These are phyloP conservation scores for Drosophila robusta DNA, from an alignment of 2,888 invertebrate genomes.

Conservation along the genomic window DNA sequence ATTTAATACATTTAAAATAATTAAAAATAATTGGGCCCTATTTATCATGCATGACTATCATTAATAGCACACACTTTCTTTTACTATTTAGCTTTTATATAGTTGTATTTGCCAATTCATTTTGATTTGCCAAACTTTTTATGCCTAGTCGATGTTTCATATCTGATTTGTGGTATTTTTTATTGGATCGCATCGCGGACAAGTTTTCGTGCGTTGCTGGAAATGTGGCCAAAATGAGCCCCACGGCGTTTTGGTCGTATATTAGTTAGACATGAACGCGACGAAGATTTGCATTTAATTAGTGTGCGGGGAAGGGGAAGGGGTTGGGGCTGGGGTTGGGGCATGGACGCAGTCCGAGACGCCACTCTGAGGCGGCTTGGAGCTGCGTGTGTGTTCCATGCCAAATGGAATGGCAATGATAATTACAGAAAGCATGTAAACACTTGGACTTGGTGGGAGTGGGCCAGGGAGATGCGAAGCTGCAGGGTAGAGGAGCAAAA, in stretches of 20 bases:
- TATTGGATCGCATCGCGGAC: slow-evolving; percentile 43
- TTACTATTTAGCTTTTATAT: no score
- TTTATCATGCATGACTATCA: no score
- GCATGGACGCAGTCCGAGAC: slow-evolving; percentile 37
- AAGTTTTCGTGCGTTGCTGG: slow-evolving; percentile 55
- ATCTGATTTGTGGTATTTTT: slow-evolving; percentile 39
- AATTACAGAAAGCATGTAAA: slow-evolving; percentile 81
- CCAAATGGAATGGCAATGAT: slow-evolving; percentile 81
- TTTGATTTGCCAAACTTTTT: slow-evolving; percentile 12
- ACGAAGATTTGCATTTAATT: slow-evolving; percentile 79
- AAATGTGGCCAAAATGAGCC: slow-evolving; percentile 74
- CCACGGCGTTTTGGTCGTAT: slow-evolving; percentile 66
- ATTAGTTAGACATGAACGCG: slow-evolving; percentile 61
- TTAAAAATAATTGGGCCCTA: no score
- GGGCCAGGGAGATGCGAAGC: slow-evolving; percentile 4
- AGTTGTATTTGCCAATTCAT: neutral
- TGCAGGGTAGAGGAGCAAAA: neutral
- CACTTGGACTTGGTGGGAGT: slow-evolving; percentile 47
- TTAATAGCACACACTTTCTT: no score
- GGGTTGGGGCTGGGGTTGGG: neutral
- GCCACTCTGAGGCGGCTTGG: slow-evolving; percentile 35
- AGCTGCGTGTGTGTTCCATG: slow-evolving; percentile 78
- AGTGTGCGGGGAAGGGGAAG: slow-evolving; percentile 35
- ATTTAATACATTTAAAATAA: no score
- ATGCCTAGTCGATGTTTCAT: slow-evolving; percentile 49